These are phyloP conservation scores for Junonia oenone DNA, from an alignment of 2,888 invertebrate genomes.

Conservation along the genomic window DNA sequence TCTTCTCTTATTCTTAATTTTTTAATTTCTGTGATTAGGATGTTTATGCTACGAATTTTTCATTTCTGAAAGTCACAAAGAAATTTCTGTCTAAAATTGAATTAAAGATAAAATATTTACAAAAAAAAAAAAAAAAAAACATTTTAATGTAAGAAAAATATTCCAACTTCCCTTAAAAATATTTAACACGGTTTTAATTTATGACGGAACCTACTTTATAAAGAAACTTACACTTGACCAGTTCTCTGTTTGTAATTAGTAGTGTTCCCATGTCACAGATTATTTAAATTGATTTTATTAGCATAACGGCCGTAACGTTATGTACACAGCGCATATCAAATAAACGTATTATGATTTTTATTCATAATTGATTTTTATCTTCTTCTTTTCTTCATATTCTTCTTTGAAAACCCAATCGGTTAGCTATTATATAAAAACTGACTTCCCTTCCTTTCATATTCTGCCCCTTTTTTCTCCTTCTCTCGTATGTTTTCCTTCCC, in stretches of 20 bases:
- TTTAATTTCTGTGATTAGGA: too few relatives aligned
- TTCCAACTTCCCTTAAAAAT: neutral
- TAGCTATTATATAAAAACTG: neutral
- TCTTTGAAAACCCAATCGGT: neutral
- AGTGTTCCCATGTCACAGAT: constrained; percentile 16
- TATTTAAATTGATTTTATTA: constrained; percentile 20
- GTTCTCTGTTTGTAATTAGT: constrained; percentile 9
- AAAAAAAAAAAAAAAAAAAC: too few relatives aligned
- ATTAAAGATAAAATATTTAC: too few relatives aligned
- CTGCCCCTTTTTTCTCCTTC: too few relatives aligned
- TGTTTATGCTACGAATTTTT: too few relatives aligned
- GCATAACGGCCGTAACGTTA: constrained; percentile 2
- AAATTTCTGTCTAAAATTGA: too few relatives aligned
- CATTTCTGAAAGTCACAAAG: too few relatives aligned
- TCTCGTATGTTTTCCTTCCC: too few relatives aligned
- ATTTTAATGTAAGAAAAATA: too few relatives aligned
- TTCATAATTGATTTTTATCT: neutral
- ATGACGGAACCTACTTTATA: neutral
- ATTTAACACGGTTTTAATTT: neutral
- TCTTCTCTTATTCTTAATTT: too few relatives aligned
- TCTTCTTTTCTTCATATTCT: too few relatives aligned
- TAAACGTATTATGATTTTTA: neutral
- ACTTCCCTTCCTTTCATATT: too few relatives aligned
- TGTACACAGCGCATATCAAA: neutral
- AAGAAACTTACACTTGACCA: neutral